phyloP scores from a whole-genome alignment of 2,888 invertebrate species.

The Anoplius nigerrimus region DNA sequence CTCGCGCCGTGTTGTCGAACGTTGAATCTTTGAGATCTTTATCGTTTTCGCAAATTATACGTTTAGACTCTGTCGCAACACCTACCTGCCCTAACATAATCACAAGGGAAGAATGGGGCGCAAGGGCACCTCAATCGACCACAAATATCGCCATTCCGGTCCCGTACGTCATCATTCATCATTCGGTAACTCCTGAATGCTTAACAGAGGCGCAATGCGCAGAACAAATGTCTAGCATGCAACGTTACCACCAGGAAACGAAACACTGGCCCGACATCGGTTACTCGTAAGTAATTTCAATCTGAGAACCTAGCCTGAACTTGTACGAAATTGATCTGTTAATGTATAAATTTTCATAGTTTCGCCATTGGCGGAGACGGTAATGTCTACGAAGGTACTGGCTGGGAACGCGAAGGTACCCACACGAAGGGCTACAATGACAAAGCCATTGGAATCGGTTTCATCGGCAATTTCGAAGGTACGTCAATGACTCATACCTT shows the following conservation, averaged over 20 bases:
- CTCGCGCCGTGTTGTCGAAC: too few species aligned
- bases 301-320: background rate
- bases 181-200: constrained; percentile 78
- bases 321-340: background rate
- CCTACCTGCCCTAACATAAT: constrained; percentile 80
- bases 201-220: constrained; percentile 74
- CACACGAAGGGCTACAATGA: constrained; percentile 79
- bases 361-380: constrained; percentile 82
- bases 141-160: constrained; percentile 79
- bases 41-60: too few species aligned
- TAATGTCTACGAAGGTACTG: constrained; percentile 81
- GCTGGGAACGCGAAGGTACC: constrained; percentile 80
- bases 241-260: constrained; percentile 76
- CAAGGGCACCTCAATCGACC: constrained; percentile 74
- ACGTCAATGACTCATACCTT: constrained; percentile 11
- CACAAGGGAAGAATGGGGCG: constrained; percentile 80
- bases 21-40: too few species aligned
- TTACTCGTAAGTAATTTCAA: constrained; percentile 76
- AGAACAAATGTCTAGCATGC: constrained; percentile 73
- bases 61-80: too few species aligned
- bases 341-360: constrained; percentile 62
- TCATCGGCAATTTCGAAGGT: constrained; percentile 76
- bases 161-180: constrained; percentile 77
- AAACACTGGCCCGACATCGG: constrained; percentile 78
- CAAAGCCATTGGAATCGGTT: constrained; percentile 79